Percentiles rank a stretch among this genome's conserved stretches.
Conservation (phyloP, 2,113 vertebrate species). For the Myotis lucifugus region DNA sequence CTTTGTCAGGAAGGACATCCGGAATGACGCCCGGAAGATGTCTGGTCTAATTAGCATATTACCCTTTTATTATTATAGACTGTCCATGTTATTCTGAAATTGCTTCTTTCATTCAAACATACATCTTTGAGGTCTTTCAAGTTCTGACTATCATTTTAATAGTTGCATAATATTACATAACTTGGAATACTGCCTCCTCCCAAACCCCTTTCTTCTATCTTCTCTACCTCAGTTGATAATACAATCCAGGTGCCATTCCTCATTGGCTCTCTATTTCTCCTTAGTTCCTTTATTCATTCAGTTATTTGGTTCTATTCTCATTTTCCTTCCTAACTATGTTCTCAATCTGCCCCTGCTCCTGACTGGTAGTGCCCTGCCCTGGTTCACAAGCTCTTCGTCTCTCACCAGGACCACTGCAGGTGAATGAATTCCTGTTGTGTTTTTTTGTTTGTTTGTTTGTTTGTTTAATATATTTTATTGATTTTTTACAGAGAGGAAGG, state of each 20-base stretch:
- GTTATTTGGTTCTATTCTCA: not conserved
- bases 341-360: not conserved
- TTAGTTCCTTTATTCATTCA: not conserved
- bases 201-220: not conserved
- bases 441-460: too few relatives aligned
- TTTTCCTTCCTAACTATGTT: not conserved
- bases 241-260: not conserved
- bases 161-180: not conserved
- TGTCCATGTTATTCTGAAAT: constrained; percentile 1
- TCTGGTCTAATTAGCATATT: too few relatives aligned
- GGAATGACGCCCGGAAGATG: too few relatives aligned
- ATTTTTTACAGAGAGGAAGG: too few relatives aligned
- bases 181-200: not conserved
- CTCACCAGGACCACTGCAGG: not conserved
- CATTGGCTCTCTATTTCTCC: not conserved
- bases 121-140: constrained; percentile 13
- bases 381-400: not conserved
- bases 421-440: not conserved
- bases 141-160: constrained; percentile 6
- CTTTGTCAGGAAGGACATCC: too few relatives aligned
- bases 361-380: not conserved
- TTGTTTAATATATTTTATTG: too few relatives aligned
- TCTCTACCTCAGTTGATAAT: not conserved
- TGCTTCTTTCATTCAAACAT: not conserved
- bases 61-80: too few relatives aligned